Percentiles rank a stretch among this genome's conserved stretches.
Conservation (phyloP, 2,888 invertebrate species). For the Choristoneura rosaceana region DNA sequence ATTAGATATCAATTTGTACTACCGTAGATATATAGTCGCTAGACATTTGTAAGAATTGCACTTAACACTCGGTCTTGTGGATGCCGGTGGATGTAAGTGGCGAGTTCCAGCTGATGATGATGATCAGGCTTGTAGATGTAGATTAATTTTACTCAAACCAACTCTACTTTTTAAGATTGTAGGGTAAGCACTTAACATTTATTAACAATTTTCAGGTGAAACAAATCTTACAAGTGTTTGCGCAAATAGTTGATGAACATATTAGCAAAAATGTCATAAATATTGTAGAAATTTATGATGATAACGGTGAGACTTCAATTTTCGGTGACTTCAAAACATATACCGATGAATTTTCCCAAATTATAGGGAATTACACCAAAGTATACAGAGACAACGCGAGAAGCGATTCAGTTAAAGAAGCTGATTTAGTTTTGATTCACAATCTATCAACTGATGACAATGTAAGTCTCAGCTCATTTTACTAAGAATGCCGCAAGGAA, state of each 20-base stretch:
- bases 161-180: too few species aligned
- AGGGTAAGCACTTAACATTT: too few species aligned
- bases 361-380: slow-evolving; percentile 44
- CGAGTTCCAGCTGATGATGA: too few species aligned
- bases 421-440: slow-evolving; percentile 49
- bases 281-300: slow-evolving; percentile 48
- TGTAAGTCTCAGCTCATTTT: slow-evolving; percentile 46
- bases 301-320: slow-evolving; percentile 32
- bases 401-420: slow-evolving; percentile 40
- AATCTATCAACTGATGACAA: slow-evolving; percentile 50
- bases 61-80: too few species aligned
- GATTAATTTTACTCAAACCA: too few species aligned
- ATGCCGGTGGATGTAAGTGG: too few species aligned
- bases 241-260: slow-evolving; percentile 59
- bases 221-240: slow-evolving; percentile 46
- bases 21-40: too few species aligned
- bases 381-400: slow-evolving; percentile 40
- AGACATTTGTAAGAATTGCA: too few species aligned
- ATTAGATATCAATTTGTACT: too few species aligned
- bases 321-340: slow-evolving; percentile 44
- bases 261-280: slow-evolving; percentile 49
- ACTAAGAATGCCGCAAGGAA: too few species aligned
- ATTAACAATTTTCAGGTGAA: slow-evolving; percentile 46
- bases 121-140: too few species aligned
- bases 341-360: slow-evolving; percentile 42